Base-by-base conservation (phyloP, 2,888 invertebrate genomes). In the Drosophila anceps region DNA sequence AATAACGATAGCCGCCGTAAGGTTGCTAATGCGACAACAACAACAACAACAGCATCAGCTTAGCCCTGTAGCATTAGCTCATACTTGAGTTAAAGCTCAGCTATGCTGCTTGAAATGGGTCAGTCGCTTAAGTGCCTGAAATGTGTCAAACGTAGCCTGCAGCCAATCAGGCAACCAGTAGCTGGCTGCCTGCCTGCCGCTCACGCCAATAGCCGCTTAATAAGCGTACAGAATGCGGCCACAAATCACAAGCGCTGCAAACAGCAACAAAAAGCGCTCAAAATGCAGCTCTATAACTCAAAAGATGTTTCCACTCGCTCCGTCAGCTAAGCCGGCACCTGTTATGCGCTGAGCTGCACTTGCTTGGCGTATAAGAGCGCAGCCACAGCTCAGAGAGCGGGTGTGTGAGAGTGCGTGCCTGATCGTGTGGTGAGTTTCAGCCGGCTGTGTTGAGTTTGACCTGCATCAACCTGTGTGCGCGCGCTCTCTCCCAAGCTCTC, bases 141-240 rank as follows among this genome's bases (percentile, higher is more conserved):
- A 90, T 88, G 76, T 79, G 82, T 81, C 82, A 89, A 79, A 87
- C 20, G 50, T 82, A 61, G 86, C 82, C 90, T 74, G 79, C 69
- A 76, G 90, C 71, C 78, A 73, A 70, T 73, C 55, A 55, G 58
- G 65, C 74, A 69, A 72, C 68, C 83, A 85, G 83, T 73, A 74
- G 80, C 86, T n/a, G 43, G 31, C 48, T 46, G 57, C 7, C 33
- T 44, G 58, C 46, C 54, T 35, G 31, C 12, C 20, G 41, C 61
- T 64, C 69, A 73, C 81, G 62, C 77, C 81, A 74, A 74, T 68
- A 82, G 63, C 72, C 69, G 68, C 75, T 80, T 80, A 85, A 88
- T 83, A 82, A 81, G 74, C 63, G 76, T 58, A 59, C 65, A 76
- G 84, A 83, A 88, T 86, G 76, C 75, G 85, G 82, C 76, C 73